phyloP scores from a whole-genome alignment of 2,888 invertebrate species.

The Pocota personata region DNA sequence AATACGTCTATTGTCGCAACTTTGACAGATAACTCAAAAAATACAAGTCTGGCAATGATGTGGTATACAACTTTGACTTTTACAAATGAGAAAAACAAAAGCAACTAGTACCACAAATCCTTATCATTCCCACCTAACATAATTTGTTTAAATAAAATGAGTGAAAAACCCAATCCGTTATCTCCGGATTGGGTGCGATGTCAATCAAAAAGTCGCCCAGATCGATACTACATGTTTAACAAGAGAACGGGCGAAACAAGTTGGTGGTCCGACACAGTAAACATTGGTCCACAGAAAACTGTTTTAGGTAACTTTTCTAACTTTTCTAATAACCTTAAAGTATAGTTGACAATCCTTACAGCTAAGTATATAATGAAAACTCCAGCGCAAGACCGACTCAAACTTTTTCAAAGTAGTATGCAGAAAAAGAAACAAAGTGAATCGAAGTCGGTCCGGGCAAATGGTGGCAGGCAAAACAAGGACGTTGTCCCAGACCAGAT shows the following conservation, averaged over 20 bases:
- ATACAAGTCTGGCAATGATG: not conserved
- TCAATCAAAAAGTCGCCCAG: slow-evolving; percentile 71
- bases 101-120: not conserved
- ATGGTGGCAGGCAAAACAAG: not conserved
- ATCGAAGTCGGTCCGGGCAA: not conserved
- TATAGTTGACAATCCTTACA: not conserved
- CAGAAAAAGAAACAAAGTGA: slow-evolving; percentile 51
- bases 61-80: not conserved
- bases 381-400: slow-evolving; percentile 78
- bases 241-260: slow-evolving; percentile 75
- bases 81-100: not conserved
- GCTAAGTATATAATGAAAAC: slow-evolving; percentile 15
- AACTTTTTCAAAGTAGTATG: slow-evolving; percentile 76
- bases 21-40: no score
- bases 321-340: not conserved
- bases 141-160: slow-evolving; percentile 16
- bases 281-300: slow-evolving; percentile 46
- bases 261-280: slow-evolving; percentile 59
- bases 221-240: slow-evolving; percentile 75
- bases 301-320: slow-evolving; percentile 10
- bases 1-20: not conserved
- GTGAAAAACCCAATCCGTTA: not conserved
- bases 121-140: not conserved
- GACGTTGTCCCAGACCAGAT: not conserved
- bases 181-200: slow-evolving; percentile 72